Conservation (phyloP, 2,797 vertebrate genomes). For the Premnoplex brunnescens region DNA sequence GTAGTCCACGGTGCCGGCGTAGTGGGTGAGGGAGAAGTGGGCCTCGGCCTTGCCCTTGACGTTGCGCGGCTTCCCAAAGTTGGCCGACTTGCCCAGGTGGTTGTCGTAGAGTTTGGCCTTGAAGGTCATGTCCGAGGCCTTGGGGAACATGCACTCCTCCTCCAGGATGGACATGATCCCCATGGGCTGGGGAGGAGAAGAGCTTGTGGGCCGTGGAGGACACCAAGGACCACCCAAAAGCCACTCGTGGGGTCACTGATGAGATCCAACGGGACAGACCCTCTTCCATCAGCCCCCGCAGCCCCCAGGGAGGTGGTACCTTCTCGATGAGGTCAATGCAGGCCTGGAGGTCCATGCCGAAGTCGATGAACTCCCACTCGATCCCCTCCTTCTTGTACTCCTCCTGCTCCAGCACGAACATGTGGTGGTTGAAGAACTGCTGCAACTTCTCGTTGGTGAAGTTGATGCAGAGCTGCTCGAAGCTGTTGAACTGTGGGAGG, state of each 20-base stretch:
- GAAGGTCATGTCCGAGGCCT: slow-evolving; percentile 82
- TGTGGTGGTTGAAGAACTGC: slow-evolving; percentile 93
- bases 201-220: rapidly evolving
- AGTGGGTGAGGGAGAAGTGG: slow-evolving; percentile 73
- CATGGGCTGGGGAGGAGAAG: background rate
- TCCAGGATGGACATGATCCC: slow-evolving; percentile 77
- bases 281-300: no score
- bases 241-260: rapidly evolving
- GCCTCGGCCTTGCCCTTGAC: slow-evolving; percentile 82
- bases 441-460: slow-evolving; percentile 84
- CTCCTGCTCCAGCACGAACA: slow-evolving; percentile 97
- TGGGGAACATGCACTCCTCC: slow-evolving; percentile 88
- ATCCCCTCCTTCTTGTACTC: slow-evolving; percentile 98
- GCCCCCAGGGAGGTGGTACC: background rate
- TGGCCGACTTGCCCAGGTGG: slow-evolving; percentile 82
- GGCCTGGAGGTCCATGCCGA: slow-evolving; percentile 95
- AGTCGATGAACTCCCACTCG: slow-evolving; percentile 96
- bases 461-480: slow-evolving; percentile 89
- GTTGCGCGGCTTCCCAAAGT: slow-evolving; percentile 83
- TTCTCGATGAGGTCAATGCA: slow-evolving; percentile 63
- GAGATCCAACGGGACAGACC: rapidly evolving
- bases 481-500: slow-evolving; percentile 80
- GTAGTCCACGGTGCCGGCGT: slow-evolving; percentile 81
- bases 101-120: slow-evolving; percentile 85
- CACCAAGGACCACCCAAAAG: no score